Conservation (phyloP, 1,140 invertebrate species). For the Aplysia californica region DNA sequence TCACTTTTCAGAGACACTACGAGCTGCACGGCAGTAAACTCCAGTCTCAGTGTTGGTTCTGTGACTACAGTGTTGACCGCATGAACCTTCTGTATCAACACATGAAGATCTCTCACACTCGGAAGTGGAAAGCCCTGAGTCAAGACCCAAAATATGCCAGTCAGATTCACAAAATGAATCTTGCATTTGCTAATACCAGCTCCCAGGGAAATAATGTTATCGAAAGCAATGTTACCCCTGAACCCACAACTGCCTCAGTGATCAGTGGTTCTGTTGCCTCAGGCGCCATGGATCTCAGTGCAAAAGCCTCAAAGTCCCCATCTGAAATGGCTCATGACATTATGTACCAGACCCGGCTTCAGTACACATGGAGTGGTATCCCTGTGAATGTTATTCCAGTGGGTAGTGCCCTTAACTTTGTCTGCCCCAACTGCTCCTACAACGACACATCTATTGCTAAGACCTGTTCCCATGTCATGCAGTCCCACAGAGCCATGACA, state of each 20-base stretch:
- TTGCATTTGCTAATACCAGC: slow-evolving; percentile 1
- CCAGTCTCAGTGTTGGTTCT: slow-evolving; percentile 55
- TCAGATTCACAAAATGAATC: slow-evolving; percentile 21
- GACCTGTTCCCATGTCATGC: slow-evolving; percentile 21
- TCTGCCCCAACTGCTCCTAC: slow-evolving; percentile 19
- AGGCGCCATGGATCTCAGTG: slow-evolving; percentile 25
- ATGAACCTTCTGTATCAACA: slow-evolving; percentile 59
- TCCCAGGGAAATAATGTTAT: slow-evolving; percentile 2
- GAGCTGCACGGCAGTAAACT: slow-evolving; percentile 59
- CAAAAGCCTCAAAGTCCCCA: neutral
- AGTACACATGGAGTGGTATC: slow-evolving; percentile 26
- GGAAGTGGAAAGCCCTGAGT: slow-evolving; percentile 39
- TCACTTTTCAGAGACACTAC: slow-evolving; percentile 56
- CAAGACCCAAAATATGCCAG: slow-evolving; percentile 27
- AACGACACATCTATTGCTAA: slow-evolving; percentile 24
- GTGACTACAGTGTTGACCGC: slow-evolving; percentile 62
- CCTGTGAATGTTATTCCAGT: slow-evolving; percentile 16
- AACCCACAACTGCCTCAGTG: too few relatives aligned
- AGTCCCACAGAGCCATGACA: slow-evolving; percentile 21
- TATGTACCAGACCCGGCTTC: neutral
- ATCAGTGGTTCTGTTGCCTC: neutral
- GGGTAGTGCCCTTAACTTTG: slow-evolving; percentile 13
- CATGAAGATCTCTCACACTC: slow-evolving; percentile 54
- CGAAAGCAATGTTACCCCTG: too few relatives aligned
- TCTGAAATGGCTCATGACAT: slow-evolving; percentile 24